Evolutionary conservation across 2,113 vertebrate species (phyloP), one percentile per base, ranked within the genome.

Genomic region (Coptodon rendalli): DNA sequence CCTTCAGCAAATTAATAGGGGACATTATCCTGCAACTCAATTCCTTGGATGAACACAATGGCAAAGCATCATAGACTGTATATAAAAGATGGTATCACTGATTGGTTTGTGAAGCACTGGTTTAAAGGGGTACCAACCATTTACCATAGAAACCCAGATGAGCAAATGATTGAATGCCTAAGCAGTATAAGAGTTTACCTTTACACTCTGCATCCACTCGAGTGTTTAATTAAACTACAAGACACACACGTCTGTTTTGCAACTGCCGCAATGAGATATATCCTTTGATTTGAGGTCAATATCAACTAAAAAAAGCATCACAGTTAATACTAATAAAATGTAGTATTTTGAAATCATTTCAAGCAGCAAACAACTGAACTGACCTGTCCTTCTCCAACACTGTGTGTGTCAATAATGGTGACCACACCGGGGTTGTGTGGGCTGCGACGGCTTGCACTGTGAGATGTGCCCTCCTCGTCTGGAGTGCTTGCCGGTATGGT

Each of bases 341-440:
- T 10, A 6, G 66, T 4, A 45, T 73, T 73, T 45, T 73, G 9
- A 43, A 71, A 24, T 71, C 7, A 27, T 73, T 73, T 2, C 29
- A 66, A 54, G 19, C 31, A 73, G 71, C 6, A 81, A 57, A 31
- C 36, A 4, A 9, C 31, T 2, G 6, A 10, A 85, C 92, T 80
- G 22, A 99, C 99, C 98, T 99, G 99, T 63, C 99, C 99, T 89
- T 99, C 98, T 4, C 97, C 97, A 45, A 99, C 98, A 0, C 93
- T 97, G 78, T 98, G 97, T 0, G 97, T 99, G 90, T 99, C 99
- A n/a, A 99, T 98, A 88, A 99, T 96, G 27, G 98, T 99, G 95
- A 99, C 96, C 63, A 99, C 97, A 0, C 99, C 99, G 0, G 98
- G 97, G 80, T 96, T 97, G 94, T 98, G 94, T 29, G 98, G 98